A percentile compares a stretch with the other conserved stretches of the same genome.
phyloP scores from a whole-genome alignment of 1,140 invertebrate species.

The Zaprionus tsacasi region DNA sequence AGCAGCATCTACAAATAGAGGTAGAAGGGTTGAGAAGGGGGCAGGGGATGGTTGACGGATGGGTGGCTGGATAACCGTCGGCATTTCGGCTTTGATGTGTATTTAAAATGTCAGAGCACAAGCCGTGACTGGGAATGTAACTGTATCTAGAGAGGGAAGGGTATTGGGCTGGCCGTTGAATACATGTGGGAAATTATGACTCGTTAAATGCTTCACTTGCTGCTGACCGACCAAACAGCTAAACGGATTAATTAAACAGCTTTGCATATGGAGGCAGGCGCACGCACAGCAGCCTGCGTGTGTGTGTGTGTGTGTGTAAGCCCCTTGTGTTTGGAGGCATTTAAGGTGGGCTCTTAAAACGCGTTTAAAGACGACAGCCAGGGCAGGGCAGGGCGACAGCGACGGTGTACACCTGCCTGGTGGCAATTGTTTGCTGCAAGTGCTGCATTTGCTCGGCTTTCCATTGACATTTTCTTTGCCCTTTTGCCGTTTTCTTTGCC shows the following conservation, averaged over 20 bases:
- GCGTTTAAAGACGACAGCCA: slow-evolving; percentile 58
- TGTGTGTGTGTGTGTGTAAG: slow-evolving; percentile 40
- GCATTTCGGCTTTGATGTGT: slow-evolving; percentile 69
- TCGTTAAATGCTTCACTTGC: slow-evolving; percentile 51
- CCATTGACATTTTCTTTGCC: slow-evolving; percentile 27
- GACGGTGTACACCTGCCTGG: slow-evolving; percentile 4
- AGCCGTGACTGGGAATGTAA: slow-evolving; percentile 1
- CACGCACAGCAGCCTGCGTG: too few species aligned
- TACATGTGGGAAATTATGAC: slow-evolving; percentile 79
- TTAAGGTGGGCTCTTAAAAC: slow-evolving; percentile 31
- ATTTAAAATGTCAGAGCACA: slow-evolving; percentile 56
- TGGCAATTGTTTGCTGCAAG: slow-evolving; percentile 15
- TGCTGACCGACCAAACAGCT: slow-evolving; percentile 48
- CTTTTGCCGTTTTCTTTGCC: slow-evolving; percentile 36
- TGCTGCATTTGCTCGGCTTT: slow-evolving; percentile 41
- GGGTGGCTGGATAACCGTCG: not conserved
- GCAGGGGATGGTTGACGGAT: not conserved
- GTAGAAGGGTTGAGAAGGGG: not conserved
- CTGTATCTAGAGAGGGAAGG: not conserved
- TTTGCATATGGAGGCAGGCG: not conserved
- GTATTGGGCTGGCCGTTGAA: slow-evolving; percentile 13
- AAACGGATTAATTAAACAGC: slow-evolving; percentile 68
- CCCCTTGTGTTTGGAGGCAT: slow-evolving; percentile 49
- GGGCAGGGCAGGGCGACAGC: slow-evolving; percentile 16
- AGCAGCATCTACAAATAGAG: not conserved